phyloP scores from a whole-genome alignment of 2,113 vertebrate genomes.

The Typhlomys cinereus region DNA sequence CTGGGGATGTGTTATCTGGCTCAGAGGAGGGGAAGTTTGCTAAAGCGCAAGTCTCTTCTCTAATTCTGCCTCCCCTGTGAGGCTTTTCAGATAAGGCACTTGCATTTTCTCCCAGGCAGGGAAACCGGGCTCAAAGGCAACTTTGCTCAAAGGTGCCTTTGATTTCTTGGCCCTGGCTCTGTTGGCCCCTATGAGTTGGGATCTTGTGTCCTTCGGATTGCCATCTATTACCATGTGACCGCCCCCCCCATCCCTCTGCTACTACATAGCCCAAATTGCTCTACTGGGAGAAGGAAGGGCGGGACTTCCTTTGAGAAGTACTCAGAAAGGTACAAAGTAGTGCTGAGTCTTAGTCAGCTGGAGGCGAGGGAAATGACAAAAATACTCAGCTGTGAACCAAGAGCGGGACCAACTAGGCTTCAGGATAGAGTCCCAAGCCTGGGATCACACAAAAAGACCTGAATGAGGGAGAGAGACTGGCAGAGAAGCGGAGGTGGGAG shows the following conservation, averaged over 20 bases:
- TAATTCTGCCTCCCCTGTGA: slow-evolving; percentile 62
- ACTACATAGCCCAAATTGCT: background rate
- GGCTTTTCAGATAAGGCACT: slow-evolving; percentile 51
- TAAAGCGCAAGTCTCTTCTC: background rate
- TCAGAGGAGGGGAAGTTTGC: slow-evolving; percentile 42
- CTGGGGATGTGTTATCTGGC: slow-evolving; percentile 60
- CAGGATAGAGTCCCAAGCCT: too few species aligned
- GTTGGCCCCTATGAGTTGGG: background rate
- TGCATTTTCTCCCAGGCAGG: background rate
- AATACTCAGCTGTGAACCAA: too few species aligned
- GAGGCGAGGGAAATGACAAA: too few species aligned
- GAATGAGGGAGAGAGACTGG: too few species aligned
- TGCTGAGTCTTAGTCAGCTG: too few species aligned
- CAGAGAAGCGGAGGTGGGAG: too few species aligned
- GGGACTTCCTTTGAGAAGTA: too few species aligned
- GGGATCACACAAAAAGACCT: too few species aligned
- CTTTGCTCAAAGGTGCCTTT: slow-evolving; percentile 51
- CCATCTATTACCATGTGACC: background rate
- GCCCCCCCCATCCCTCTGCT: background rate
- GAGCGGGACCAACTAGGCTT: too few species aligned
- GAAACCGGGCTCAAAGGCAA: background rate
- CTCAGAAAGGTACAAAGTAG: too few species aligned
- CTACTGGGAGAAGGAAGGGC: too few species aligned
- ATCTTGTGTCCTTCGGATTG: background rate
- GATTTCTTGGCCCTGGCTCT: slow-evolving; percentile 56